Evolutionary conservation across 1,140 invertebrate genomes (phyloP).

Genomic region (Ditylenchus dipsaci): DNA sequence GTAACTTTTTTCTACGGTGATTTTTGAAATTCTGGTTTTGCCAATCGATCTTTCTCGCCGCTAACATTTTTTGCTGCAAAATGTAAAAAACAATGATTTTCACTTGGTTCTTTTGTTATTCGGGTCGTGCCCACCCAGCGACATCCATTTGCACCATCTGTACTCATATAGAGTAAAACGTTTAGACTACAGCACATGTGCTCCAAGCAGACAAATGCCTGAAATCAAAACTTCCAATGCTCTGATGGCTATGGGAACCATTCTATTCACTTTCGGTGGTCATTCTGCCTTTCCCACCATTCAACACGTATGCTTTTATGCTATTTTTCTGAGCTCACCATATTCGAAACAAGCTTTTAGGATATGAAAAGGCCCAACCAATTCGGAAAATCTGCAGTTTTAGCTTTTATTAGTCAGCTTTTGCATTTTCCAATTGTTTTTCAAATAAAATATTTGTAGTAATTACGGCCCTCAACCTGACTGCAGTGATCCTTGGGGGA

Average conservation of each 20-base stretch:
- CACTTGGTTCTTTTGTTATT: no score
- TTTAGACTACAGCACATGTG: constrained; percentile 13
- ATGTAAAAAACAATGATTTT: no score
- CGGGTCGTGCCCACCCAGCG: no score
- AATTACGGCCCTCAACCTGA: neutral
- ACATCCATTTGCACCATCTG: no score
- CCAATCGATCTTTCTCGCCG: no score
- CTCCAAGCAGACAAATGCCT: neutral
- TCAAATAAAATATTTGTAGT: neutral
- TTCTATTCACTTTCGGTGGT: neutral
- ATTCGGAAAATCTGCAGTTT: neutral
- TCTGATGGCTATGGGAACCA: neutral
- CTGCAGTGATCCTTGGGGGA: neutral
- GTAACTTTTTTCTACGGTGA: no score
- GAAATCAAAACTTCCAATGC: neutral
- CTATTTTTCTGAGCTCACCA: neutral
- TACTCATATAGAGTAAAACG: no score
- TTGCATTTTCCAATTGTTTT: no score
- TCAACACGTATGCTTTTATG: neutral
- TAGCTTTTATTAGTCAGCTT: neutral
- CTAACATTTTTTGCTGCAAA: no score
- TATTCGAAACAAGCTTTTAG: neutral
- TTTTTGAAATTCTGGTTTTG: no score
- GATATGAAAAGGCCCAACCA: neutral
- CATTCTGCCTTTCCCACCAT: constrained; percentile 1